These are phyloP conservation scores for Ptiloglossa arizonensis DNA, from an alignment of 1,140 invertebrate species.

Conservation along the genomic window DNA sequence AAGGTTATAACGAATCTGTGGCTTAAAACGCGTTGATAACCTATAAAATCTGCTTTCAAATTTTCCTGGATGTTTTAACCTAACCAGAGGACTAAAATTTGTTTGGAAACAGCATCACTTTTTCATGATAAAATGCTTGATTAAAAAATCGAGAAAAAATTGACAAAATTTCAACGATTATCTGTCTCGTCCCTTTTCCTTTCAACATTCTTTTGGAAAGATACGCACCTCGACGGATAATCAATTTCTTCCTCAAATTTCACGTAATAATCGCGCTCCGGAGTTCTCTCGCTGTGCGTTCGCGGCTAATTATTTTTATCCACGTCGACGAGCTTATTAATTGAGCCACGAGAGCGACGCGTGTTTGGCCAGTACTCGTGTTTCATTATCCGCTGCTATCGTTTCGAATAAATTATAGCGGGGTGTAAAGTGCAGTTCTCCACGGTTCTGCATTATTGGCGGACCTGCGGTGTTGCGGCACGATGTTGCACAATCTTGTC, in stretches of 20 bases:
- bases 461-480: background rate
- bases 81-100: background rate
- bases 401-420: slow-evolving; percentile 12
- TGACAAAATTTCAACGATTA: no score
- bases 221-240: background rate
- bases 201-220: background rate
- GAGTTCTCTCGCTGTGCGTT: background rate
- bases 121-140: no score
- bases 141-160: background rate
- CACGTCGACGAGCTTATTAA: slow-evolving; percentile 13
- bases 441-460: background rate
- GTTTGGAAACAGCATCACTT: no score
- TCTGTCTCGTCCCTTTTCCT: background rate
- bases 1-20: background rate
- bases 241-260: background rate
- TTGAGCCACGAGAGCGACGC: slow-evolving; percentile 8
- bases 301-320: slow-evolving; percentile 6
- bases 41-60: background rate
- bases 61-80: background rate
- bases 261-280: background rate
- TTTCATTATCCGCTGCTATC: slow-evolving; percentile 10
- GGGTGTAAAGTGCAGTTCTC: background rate
- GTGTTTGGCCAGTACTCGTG: slow-evolving; percentile 1
- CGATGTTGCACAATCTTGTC: slow-evolving; percentile 14
- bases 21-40: background rate